Base-by-base conservation (phyloP, 2,797 vertebrate genomes). In the Denticeps clupeoides region DNA sequence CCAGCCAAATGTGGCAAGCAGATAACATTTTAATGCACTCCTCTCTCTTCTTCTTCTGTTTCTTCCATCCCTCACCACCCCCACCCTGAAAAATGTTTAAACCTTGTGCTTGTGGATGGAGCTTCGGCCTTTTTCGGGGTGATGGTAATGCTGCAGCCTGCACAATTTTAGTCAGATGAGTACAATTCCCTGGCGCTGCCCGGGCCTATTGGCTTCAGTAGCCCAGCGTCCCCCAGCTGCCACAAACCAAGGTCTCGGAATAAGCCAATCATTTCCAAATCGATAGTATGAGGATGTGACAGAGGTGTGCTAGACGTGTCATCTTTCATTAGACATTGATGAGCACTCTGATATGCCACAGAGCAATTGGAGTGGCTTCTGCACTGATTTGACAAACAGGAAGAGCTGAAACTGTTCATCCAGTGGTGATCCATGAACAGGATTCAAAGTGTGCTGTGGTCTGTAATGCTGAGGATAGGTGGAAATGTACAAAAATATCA, bases 1-100 rank as follows among this genome's bases (percentile, higher is more conserved):
- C 28, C 25, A 55, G 38, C 46, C 55, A 53, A 64, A 64, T 58
- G 56, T 57, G 43, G 41, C 52, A 50, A 42, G 45, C 45, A 58
- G 58, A 68, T 63, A 61, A 68, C 47, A 35, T 29, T 56, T 64
- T 52, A 62, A 62, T 52, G 51, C 49, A 54, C 48, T 41, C 41
- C 58, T 41, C 31, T 18, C 24, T 26, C 31, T 27, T 21, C 50
- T 15, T 41, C 8, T 23, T 5, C 3, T 38, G 18, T 27, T 42
- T 46, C 46, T 56, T 44, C 55, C 32, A 7, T 16, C 48, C 53
- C 58, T 55, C 51, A 23, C 42, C 52, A 45, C 51, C 46, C 46
- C 28, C 32, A 57, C 56, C 49, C 52, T 32, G 48, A 54, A 40
- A 53, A 50, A 58, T 54, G 45, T 25, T 47, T 42, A 55, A 43